These are phyloP conservation scores for Mormyrops attenuatus DNA, from an alignment of 2,797 vertebrate species.

Conservation along the genomic window DNA sequence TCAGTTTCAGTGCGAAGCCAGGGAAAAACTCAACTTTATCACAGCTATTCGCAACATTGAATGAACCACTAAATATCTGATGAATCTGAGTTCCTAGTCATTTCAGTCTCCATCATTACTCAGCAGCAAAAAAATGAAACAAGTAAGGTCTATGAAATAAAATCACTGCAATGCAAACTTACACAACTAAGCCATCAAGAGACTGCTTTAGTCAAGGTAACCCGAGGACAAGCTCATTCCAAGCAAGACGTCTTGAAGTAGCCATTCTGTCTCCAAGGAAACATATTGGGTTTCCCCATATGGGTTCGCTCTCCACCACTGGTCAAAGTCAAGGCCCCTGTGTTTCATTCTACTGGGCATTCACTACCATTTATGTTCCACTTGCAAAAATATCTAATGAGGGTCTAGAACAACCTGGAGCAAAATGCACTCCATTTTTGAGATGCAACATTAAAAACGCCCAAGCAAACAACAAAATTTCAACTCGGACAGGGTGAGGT, in stretches of 20 bases:
- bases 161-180: not conserved
- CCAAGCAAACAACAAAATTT: not conserved
- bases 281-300: not conserved
- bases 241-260: not conserved
- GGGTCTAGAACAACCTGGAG: not conserved
- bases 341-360: not conserved
- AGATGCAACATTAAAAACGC: not conserved
- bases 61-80: not conserved
- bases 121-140: not conserved
- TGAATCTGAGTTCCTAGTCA: not conserved
- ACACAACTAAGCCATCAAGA: not conserved
- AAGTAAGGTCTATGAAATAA: not conserved
- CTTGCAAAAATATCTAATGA: not conserved
- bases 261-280: slow-evolving; percentile 4
- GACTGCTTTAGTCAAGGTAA: not conserved
- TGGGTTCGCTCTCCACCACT: not conserved
- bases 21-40: not conserved
- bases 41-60: not conserved
- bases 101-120: not conserved
- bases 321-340: not conserved
- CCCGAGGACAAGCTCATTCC: not conserved
- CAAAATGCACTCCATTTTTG: not conserved
- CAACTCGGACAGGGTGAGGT: not conserved
- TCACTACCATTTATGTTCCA: not conserved
- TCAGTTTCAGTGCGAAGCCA: not conserved